Base-by-base conservation (phyloP, 1,140 invertebrate species). In the Centruroides sculpturatus region DNA sequence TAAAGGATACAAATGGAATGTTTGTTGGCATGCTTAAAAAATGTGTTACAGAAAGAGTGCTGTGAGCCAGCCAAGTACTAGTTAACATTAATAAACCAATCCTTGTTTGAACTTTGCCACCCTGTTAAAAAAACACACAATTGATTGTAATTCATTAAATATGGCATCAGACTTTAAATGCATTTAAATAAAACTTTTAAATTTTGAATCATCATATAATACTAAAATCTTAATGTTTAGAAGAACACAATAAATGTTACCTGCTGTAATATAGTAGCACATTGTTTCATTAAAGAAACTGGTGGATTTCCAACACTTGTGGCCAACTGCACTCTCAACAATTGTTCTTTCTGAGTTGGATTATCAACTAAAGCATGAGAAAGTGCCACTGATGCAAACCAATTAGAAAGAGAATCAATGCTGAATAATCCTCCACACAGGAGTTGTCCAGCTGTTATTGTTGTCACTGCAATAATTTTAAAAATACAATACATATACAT, bases 371-470 rank as follows among this genome's bases (percentile, higher is more conserved):
- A 75, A 0, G 85, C 83, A 69, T 98, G 90, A 67, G 90, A 86
- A 12, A 99, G 75, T 10, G 92, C 87, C 5, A 98, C 86, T 0
- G 92, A 80, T 1, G 91, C 88, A 75, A 97, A 94, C 96, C 96
- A 99, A 72, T 92, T 96, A n/a, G 88, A 93, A n/a, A 94, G 75
- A 13, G 87, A 77, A 72, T 99, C 94, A 0, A 80, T 75, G 54
- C 87, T 92, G 73, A 98, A 97, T 11, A 99, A 75, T 1, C 95
- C 92, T 23, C 87, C 86, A 71, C 93, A 98, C 4, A 99, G 77
- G n/a, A 98, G 76, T 74, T 97, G 92, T 1, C 95, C 94, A 49
- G 80, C 76, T 50, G 79, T 79, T 55, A 82, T 59, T 41, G 67
- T 66, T 55, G 61, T 71, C 34, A 67, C 65, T 59, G 67, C 67